These are phyloP conservation scores for Sarcophaga rosellei DNA, from an alignment of 2,888 invertebrate species.

Conservation along the genomic window DNA sequence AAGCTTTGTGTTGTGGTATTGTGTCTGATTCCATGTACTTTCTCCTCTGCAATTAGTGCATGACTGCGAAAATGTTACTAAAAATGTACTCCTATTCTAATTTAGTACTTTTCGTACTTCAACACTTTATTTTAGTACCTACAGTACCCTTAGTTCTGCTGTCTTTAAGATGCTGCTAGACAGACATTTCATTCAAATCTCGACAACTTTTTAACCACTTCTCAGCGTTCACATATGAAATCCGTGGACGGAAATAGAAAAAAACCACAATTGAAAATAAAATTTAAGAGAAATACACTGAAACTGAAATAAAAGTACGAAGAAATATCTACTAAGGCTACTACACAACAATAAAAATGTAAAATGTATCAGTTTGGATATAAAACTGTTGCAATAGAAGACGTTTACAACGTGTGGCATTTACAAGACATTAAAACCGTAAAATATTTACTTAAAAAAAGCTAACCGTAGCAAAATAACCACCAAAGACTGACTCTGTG, in stretches of 20 bases:
- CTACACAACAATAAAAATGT: slow-evolving; percentile 13
- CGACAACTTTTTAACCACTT: background rate
- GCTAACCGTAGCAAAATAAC: slow-evolving; percentile 48
- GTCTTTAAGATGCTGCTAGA: background rate
- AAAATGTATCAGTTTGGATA: slow-evolving; percentile 39
- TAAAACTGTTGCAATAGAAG: slow-evolving; percentile 46
- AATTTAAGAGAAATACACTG: background rate
- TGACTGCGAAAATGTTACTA: background rate
- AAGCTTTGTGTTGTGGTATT: too few relatives aligned
- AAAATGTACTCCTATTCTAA: background rate
- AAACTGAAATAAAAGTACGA: background rate
- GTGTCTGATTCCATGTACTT: too few relatives aligned
- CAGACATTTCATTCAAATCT: slow-evolving; percentile 9
- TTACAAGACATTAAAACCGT: slow-evolving; percentile 68
- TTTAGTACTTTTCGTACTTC: too few relatives aligned
- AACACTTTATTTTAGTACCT: too few relatives aligned
- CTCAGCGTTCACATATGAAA: background rate
- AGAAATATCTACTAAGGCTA: slow-evolving; percentile 2
- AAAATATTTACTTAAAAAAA: slow-evolving; percentile 67
- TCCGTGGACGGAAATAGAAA: background rate
- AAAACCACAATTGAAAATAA: background rate
- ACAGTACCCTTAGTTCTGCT: background rate
- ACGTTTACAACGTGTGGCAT: slow-evolving; percentile 67
- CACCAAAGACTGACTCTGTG: too few relatives aligned
- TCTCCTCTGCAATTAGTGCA: background rate